These are phyloP conservation scores for Silurus asotus DNA, from an alignment of 2,113 vertebrate species.

Conservation along the genomic window DNA sequence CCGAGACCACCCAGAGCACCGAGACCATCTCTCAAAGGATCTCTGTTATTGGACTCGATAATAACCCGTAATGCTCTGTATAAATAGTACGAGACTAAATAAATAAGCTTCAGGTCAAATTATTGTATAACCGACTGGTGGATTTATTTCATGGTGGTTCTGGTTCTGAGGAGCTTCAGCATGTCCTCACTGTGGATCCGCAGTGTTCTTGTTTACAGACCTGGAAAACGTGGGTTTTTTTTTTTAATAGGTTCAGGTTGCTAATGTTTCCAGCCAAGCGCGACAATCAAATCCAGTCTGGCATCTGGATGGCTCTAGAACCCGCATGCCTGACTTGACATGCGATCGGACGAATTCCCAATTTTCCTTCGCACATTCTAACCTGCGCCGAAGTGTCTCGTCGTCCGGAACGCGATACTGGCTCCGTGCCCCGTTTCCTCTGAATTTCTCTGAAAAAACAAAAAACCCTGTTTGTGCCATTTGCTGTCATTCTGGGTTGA, in stretches of 20 bases:
- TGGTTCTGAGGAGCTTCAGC: background rate
- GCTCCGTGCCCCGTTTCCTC: constrained; percentile 2
- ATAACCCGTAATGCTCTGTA: background rate
- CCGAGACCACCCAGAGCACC: constrained; percentile 33
- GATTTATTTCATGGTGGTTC: background rate
- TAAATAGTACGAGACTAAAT: background rate
- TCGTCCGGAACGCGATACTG: background rate
- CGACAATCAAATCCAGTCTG: constrained; percentile 11
- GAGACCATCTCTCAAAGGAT: background rate
- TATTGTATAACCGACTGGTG: too few species aligned
- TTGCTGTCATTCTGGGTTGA: background rate
- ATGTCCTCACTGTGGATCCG: background rate
- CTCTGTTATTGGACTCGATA: background rate
- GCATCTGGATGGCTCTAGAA: background rate
- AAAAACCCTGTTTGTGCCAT: background rate
- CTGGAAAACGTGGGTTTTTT: background rate
- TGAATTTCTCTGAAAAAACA: background rate
- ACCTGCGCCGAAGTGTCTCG: constrained; percentile 13
- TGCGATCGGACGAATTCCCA: constrained; percentile 13
- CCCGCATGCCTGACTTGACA: constrained; percentile 7
- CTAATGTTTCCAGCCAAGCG: constrained; percentile 7
- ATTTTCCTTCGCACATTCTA: constrained; percentile 5
- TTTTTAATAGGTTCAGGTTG: background rate
- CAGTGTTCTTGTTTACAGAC: too few species aligned
- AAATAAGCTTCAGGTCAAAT: background rate